Evolutionary conservation across 2,113 vertebrate genomes (phyloP).

Genomic region (Azemiops feae): DNA sequence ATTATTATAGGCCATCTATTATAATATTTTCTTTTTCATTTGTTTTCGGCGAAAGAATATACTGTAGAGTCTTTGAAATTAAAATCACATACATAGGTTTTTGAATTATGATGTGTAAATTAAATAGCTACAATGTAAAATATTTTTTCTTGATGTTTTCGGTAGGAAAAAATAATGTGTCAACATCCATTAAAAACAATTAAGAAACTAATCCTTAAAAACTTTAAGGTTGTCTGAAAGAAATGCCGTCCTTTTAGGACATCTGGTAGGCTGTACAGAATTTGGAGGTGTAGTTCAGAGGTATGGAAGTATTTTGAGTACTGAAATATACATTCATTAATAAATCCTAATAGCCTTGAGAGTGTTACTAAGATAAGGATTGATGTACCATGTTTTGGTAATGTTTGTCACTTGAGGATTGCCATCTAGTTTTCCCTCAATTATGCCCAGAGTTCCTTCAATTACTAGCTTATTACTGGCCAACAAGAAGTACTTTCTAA

Average conservation of each 20-base stretch:
- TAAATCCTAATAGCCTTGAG: not conserved
- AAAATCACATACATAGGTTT: not conserved
- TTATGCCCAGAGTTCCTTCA: not conserved
- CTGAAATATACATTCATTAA: not conserved
- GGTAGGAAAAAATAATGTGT: slow-evolving; percentile 4
- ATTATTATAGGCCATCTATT: slow-evolving; percentile 10
- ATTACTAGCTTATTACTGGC: not conserved
- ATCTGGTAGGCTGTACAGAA: not conserved
- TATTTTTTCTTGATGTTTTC: not conserved
- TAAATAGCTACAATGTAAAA: not conserved
- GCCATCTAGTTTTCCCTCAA: not conserved
- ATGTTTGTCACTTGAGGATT: not conserved
- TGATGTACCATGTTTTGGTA: not conserved
- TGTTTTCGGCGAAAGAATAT: not conserved
- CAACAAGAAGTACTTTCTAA: not conserved
- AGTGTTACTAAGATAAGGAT: not conserved
- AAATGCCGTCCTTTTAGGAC: not conserved
- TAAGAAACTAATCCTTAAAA: not conserved
- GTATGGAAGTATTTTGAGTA: not conserved
- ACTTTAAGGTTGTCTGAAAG: not conserved
- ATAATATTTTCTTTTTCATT: slow-evolving; percentile 2
- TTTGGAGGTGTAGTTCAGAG: not conserved
- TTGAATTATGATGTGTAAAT: not conserved
- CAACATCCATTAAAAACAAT: not conserved
- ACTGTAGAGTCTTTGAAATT: not conserved